Conservation (phyloP, 2,797 vertebrate genomes). For the Notoglanidium macrostoma region DNA sequence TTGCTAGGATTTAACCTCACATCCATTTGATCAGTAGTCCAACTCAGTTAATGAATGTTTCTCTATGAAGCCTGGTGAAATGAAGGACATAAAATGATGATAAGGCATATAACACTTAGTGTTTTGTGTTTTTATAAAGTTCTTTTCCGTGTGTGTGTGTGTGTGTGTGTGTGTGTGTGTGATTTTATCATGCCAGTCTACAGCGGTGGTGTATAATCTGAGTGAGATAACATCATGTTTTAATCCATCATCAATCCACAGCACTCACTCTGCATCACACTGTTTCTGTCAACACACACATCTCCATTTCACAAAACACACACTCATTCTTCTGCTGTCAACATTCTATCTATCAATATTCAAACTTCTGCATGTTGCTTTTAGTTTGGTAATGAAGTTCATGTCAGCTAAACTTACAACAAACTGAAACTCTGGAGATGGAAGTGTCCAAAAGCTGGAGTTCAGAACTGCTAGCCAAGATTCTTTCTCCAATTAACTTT, state of each 20-base stretch:
- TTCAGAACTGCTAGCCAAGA: not conserved
- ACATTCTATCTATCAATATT: conserved; percentile 17
- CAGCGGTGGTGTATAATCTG: not conserved
- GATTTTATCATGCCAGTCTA: not conserved
- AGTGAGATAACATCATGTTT: conserved; percentile 30
- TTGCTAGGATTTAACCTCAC: too few species aligned
- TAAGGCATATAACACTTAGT: not conserved
- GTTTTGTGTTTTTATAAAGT: not conserved
- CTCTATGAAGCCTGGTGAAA: not conserved
- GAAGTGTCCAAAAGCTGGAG: too few species aligned
- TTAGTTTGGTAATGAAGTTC: conserved; percentile 31
- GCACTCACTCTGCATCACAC: not conserved
- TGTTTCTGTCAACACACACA: conserved; percentile 36
- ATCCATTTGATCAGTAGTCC: not conserved
- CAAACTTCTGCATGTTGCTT: conserved; percentile 26
- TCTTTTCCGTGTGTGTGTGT: not conserved
- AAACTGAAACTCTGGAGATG: not conserved
- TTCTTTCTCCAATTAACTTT: not conserved
- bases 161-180: not conserved
- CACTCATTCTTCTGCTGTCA: conserved; percentile 38
- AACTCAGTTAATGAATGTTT: not conserved
- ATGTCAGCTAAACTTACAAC: not conserved
- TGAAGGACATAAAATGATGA: not conserved
- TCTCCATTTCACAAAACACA: conserved; percentile 35
- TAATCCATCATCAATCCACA: conserved; percentile 38